Evolutionary conservation across 2,888 invertebrate genomes (phyloP).

Genomic region (Pyrrhia umbra): DNA sequence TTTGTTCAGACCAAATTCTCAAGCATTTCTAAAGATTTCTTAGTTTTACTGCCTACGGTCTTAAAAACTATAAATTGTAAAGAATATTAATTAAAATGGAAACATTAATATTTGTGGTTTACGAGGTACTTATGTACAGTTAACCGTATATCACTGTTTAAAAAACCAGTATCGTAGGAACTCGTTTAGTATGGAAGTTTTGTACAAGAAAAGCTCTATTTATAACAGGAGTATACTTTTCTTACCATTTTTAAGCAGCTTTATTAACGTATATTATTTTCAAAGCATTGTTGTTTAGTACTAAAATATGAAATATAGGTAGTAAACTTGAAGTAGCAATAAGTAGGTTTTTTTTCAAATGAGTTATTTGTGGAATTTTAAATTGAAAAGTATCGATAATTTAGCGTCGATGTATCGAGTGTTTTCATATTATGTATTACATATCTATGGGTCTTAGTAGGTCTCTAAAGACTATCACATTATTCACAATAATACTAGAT

Average conservation of each 20-base stretch:
- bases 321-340: conserved; percentile 9
- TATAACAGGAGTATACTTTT: neutral
- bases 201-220: neutral
- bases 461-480: no score
- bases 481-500: no score
- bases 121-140: conserved; percentile 19
- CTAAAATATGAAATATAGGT: conserved; percentile 37
- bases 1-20: conserved; percentile 12
- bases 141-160: neutral
- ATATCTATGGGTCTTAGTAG: no score
- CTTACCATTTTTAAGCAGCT: neutral
- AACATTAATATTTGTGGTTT: conserved; percentile 33
- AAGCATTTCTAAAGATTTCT: conserved; percentile 9
- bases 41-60: conserved; percentile 37
- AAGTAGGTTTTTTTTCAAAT: neutral
- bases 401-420: neutral
- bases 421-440: no score
- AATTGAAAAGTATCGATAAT: neutral
- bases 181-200: neutral
- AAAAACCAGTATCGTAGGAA: neutral
- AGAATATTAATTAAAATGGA: conserved; percentile 38
- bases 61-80: conserved; percentile 24
- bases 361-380: neutral
- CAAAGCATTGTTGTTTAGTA: conserved; percentile 22
- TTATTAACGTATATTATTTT: conserved; percentile 12